Evolutionary conservation across 2,113 vertebrate species (phyloP).

Genomic region (Sceloporus tristichus): DNA sequence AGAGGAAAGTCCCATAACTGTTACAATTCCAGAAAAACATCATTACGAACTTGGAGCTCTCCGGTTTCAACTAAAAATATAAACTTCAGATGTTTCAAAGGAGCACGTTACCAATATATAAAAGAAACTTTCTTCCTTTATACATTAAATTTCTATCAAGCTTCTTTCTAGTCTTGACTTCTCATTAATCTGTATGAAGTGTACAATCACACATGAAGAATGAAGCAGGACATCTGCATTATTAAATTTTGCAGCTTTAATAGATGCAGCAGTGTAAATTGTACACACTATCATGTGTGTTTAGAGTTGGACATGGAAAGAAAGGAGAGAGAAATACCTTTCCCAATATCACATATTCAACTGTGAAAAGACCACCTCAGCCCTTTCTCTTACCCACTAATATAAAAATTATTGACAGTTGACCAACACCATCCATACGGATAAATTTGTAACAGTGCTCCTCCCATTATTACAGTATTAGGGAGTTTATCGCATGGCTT

Average conservation of each 20-base stretch:
- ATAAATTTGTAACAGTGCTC: too few relatives aligned
- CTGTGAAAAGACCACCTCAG: not conserved
- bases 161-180: not conserved
- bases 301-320: not conserved
- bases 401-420: not conserved
- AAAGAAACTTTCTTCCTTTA: not conserved
- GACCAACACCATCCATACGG: not conserved
- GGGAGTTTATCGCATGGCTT: too few relatives aligned
- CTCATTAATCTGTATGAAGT: not conserved
- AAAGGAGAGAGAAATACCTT: not conserved
- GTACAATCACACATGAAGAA: not conserved
- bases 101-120: not conserved
- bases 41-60: not conserved
- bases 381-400: not conserved
- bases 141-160: not conserved
- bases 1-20: not conserved
- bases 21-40: not conserved
- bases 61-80: not conserved
- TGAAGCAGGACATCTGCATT: not conserved
- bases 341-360: not conserved
- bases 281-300: not conserved
- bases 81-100: not conserved
- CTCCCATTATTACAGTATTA: too few relatives aligned
- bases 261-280: not conserved
- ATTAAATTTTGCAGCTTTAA: not conserved